Evolutionary conservation across 2,113 vertebrate genomes (phyloP), one percentile per base, ranked within the genome.

Genomic region (Hyperopisus bebe): DNA sequence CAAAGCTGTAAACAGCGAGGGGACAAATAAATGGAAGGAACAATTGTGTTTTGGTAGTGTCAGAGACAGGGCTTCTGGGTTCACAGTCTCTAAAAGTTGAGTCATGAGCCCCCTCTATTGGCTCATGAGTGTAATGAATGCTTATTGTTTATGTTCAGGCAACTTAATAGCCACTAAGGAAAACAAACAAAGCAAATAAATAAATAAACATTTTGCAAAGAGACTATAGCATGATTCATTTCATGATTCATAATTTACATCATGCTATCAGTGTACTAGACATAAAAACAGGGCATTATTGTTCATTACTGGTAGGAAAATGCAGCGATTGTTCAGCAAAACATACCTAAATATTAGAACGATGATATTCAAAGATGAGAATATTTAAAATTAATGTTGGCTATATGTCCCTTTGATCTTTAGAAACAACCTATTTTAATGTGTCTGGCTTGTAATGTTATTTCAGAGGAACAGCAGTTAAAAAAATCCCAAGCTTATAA

Each of bases 51-150:
- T 80, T 42, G 35, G 74, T 80, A 8, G 74, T 80, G 42, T 77
- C 31, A 77, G 35, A 15, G 10, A 8, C 85, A 31, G 85, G 50
- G 48, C 53, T 84, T 84, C 9, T 66, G 44, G 5, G 31, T 35
- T 83, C 17, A 13, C 74, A 27, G 44, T 13, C 17, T 46, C n/a
- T 55, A 77, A 89, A 55, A 42, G 48, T 35, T 55, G 17, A 83
- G 35, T 86, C 51, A 27, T 47, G 39, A 48, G 77, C 82, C 11
- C 82, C 89, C 51, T 89, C 89, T 85, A 35, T 66, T 89, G 89
- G 82, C 27, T 46, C n/a, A 5, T 35, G n/a, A 89, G 42, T 39
- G 53, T n/a, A 88, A 31, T 77, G 44, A 31, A 53, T 35, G 48
- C 15, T 48, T 53, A 53, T 53, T 51, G n/a, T 53, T 84, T 39